phyloP scores from a whole-genome alignment of 2,113 vertebrate genomes.

The Prunella himalayana region DNA sequence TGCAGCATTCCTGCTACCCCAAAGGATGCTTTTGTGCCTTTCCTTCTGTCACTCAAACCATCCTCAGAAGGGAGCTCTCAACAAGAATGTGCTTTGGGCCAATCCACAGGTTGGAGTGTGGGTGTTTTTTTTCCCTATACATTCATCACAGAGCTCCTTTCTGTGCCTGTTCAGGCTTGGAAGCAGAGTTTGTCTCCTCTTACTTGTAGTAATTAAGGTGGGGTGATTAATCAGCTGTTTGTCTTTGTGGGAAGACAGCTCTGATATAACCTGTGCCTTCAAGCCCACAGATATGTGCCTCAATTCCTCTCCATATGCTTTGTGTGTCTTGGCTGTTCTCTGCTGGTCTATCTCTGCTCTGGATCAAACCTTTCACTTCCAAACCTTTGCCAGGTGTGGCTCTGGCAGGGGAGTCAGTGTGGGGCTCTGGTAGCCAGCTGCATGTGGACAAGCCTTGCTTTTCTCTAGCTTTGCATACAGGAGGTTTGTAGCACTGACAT shows the following conservation, averaged over 20 bases:
- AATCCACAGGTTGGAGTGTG: neutral
- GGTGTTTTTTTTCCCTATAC: neutral
- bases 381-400: neutral
- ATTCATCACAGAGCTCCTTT: neutral
- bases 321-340: neutral
- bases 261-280: neutral
- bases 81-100: neutral
- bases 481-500: neutral
- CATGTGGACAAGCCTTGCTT: neutral
- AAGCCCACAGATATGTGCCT: neutral
- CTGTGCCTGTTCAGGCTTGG: neutral
- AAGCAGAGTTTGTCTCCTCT: neutral
- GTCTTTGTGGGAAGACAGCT: neutral
- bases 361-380: neutral
- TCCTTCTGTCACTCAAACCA: neutral
- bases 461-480: neutral
- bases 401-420: neutral
- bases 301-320: neutral
- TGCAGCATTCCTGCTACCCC: neutral
- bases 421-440: neutral
- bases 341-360: neutral
- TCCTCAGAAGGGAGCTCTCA: neutral
- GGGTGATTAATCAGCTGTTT: neutral
- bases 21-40: neutral
- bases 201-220: neutral